These are phyloP conservation scores for Cynaeus angustus DNA, from an alignment of 2,888 invertebrate species.

Conservation along the genomic window DNA sequence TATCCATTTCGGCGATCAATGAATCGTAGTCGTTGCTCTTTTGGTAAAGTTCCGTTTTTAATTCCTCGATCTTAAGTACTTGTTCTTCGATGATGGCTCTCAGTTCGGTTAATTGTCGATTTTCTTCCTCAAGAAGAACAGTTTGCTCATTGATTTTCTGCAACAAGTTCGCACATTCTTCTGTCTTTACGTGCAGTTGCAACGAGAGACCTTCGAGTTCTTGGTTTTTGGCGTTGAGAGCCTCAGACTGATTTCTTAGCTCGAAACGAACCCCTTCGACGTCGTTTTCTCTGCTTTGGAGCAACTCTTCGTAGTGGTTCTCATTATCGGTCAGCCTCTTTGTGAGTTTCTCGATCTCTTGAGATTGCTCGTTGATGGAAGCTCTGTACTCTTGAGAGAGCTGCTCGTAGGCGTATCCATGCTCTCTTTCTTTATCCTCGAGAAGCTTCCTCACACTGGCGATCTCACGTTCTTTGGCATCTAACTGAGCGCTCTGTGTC, in stretches of 20 bases:
- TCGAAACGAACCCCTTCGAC: conserved; percentile 61
- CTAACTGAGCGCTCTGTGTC: conserved; percentile 9
- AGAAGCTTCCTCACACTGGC: conserved; percentile 53
- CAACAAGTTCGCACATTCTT: conserved; percentile 74
- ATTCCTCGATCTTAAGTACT: conserved; percentile 82
- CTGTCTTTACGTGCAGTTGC: conserved; percentile 69
- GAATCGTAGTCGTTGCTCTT: conserved; percentile 77
- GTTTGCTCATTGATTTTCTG: conserved; percentile 75
- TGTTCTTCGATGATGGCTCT: conserved; percentile 79
- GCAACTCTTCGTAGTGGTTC: conserved; percentile 61
- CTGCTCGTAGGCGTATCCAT: conserved; percentile 52
- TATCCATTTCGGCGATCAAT: conserved; percentile 68
- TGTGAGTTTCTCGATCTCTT: conserved; percentile 58
- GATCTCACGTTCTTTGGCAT: conserved; percentile 58
- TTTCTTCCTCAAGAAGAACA: conserved; percentile 74
- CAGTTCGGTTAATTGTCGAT: conserved; percentile 75
- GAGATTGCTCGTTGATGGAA: conserved; percentile 52
- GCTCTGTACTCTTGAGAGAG: conserved; percentile 53
- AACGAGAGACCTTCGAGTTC: conserved; percentile 41
- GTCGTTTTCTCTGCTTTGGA: conserved; percentile 63
- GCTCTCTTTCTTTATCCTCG: conserved; percentile 59
- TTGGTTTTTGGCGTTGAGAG: conserved; percentile 30
- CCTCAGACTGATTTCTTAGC: conserved; percentile 51
- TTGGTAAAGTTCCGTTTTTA: conserved; percentile 80
- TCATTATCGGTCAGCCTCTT: conserved; percentile 56